Base-by-base conservation (phyloP, 1,140 invertebrate genomes). In the Drosophila oshimai region DNA sequence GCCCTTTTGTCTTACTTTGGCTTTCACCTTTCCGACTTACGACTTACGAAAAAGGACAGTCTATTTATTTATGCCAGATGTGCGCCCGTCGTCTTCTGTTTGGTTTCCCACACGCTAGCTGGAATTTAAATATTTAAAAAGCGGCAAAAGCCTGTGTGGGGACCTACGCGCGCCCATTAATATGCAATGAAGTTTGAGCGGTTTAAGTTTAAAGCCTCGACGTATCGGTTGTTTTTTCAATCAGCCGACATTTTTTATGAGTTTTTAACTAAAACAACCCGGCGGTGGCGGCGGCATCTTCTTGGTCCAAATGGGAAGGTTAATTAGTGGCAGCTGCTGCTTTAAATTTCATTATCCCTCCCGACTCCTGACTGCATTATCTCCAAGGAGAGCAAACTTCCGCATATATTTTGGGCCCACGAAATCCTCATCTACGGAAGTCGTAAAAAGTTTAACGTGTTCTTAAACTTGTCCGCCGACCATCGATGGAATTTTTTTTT, bases 361-460 rank as follows among this genome's bases (percentile, higher is more conserved):
- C n/a, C 41, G 45, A 51, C 28, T 24, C 44, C 53, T 31, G 68
- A 72, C 55, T 72, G 69, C 55, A 71, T 53, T 46, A 51, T 61
- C 62, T 65, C 7, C 12, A 7, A 12, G 28, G 7, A 28, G 10
- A 37, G 18, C 26, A 18, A 65, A 50, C 33, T 64, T 65, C 12
- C 20, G 20, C 57, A 64, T 49, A 39, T 18, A 64, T 64, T 49
- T 47, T 3, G 31, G 36, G 18, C 7, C 28, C 60, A 34, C 42
- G 29, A 70, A 57, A 70, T 46, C 53, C 57, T 65, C 65, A 60
- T 74, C 75, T 75, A 68, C 60, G 57, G 49, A 75, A 64, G 71
- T 86, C 81, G 65, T 84, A 80, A 84, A 84, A 84, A 84, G 80
- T 84, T 84, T 73, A 86, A 84, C 60, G 80, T 86, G 61, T 75